phyloP scores from a whole-genome alignment of 2,113 vertebrate species.

The Chelonoidis abingdonii region DNA sequence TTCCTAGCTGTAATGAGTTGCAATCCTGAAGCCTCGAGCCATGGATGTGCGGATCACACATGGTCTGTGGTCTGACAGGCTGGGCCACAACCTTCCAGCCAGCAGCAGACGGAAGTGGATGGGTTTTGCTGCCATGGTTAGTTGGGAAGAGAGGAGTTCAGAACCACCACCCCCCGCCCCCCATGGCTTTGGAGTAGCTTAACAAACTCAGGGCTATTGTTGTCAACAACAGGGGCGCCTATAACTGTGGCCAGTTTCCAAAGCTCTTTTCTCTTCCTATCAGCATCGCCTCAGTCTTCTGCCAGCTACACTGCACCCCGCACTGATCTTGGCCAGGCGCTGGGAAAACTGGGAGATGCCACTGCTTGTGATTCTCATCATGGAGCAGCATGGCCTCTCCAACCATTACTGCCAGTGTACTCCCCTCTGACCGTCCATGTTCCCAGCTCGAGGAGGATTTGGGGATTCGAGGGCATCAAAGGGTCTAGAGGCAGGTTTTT shows the following conservation, averaged over 20 bases:
- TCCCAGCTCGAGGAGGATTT: accelerated
- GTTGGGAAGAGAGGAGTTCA: not conserved
- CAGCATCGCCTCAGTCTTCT: not conserved
- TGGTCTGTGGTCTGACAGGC: not conserved
- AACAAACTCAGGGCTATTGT: not conserved
- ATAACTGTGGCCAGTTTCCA: not conserved
- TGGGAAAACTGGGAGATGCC: not conserved
- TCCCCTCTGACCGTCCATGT: not conserved
- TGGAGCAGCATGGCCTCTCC: not conserved
- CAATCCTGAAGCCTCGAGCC: not conserved
- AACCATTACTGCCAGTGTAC: not conserved
- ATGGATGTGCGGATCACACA: not conserved
- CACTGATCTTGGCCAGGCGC: not conserved
- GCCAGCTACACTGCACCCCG: not conserved
- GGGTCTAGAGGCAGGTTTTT: not conserved
- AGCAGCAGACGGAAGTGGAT: not conserved
- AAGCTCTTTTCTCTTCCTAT: not conserved
- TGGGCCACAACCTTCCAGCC: not conserved
- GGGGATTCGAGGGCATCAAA: accelerated
- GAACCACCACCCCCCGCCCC: too few relatives aligned
- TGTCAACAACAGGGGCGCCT: not conserved
- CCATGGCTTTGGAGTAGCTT: not conserved
- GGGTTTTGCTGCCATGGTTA: not conserved
- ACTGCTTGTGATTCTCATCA: not conserved
- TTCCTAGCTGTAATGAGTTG: not conserved